These are phyloP conservation scores for Halichoeres trimaculatus DNA, from an alignment of 2,113 vertebrate genomes.

Conservation along the genomic window DNA sequence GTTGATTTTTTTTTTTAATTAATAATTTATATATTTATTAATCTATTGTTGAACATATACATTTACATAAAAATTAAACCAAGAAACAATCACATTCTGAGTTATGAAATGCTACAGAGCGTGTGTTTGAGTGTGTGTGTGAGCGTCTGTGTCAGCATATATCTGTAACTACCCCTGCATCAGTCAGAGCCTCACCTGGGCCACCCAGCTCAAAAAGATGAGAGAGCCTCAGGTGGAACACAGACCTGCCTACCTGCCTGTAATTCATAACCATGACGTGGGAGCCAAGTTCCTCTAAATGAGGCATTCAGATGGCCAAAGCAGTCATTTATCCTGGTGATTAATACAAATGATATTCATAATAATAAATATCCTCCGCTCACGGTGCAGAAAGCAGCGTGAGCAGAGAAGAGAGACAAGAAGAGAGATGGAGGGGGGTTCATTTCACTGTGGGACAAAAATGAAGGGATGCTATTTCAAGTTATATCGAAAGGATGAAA, in stretches of 20 bases:
- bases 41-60: too few species aligned
- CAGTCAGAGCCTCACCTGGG: background rate
- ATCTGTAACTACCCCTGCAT: background rate
- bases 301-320: constrained; percentile 99
- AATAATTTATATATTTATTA: too few species aligned
- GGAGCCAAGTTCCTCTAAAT: constrained; percentile 99
- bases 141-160: background rate
- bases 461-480: constrained; percentile 6
- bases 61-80: too few species aligned
- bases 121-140: constrained; percentile 31
- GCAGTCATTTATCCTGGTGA: constrained; percentile 99
- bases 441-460: constrained; percentile 28
- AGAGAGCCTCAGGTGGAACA: constrained; percentile 94
- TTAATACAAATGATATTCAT: constrained; percentile 99
- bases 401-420: constrained; percentile 54
- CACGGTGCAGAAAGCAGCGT: constrained; percentile 78
- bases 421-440: constrained; percentile 7
- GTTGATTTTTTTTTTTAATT: too few species aligned
- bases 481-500: background rate
- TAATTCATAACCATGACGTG: constrained; percentile 99
- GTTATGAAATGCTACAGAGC: background rate
- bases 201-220: constrained; percentile 15
- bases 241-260: constrained; percentile 91
- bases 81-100: too few species aligned
- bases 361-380: constrained; percentile 98